Evolutionary conservation across 1,140 invertebrate genomes (phyloP).

Genomic region (Eumaeus atala): DNA sequence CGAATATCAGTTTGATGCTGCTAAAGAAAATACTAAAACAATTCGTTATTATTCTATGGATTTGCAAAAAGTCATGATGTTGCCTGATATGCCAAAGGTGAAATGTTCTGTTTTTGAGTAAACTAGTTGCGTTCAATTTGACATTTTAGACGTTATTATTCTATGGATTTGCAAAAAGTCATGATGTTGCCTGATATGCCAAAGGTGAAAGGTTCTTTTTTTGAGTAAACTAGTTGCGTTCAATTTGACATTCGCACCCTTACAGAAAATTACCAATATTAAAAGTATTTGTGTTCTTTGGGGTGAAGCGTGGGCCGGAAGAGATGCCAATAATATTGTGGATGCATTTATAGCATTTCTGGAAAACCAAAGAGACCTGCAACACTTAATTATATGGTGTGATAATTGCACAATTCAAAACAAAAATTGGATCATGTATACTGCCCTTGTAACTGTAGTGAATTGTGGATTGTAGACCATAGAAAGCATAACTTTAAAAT

Average conservation of each 20-base stretch:
- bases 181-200: slow-evolving; percentile 12
- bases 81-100: slow-evolving; percentile 10
- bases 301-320: slow-evolving; percentile 8
- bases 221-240: slow-evolving; percentile 12
- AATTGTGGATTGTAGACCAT: slow-evolving; percentile 12
- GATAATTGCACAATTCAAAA: slow-evolving; percentile 4
- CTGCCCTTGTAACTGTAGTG: slow-evolving; percentile 8
- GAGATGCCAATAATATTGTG: slow-evolving; percentile 11
- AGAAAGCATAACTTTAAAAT: slow-evolving; percentile 13
- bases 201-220: slow-evolving; percentile 13
- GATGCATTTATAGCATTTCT: slow-evolving; percentile 11
- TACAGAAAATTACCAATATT: slow-evolving; percentile 7
- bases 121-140: slow-evolving; percentile 11
- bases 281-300: slow-evolving; percentile 11
- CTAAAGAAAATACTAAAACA: slow-evolving; percentile 8
- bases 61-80: slow-evolving; percentile 14
- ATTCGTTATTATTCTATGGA: slow-evolving; percentile 15
- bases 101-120: slow-evolving; percentile 14
- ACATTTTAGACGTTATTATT: slow-evolving; percentile 14
- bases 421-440: slow-evolving; percentile 7
- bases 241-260: slow-evolving; percentile 12
- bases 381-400: slow-evolving; percentile 8
- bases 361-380: slow-evolving; percentile 9
- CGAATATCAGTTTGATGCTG: slow-evolving; percentile 11
- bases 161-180: slow-evolving; percentile 15